Base-by-base conservation (phyloP, 2,888 invertebrate genomes). In the Rhagonycha lutea region DNA sequence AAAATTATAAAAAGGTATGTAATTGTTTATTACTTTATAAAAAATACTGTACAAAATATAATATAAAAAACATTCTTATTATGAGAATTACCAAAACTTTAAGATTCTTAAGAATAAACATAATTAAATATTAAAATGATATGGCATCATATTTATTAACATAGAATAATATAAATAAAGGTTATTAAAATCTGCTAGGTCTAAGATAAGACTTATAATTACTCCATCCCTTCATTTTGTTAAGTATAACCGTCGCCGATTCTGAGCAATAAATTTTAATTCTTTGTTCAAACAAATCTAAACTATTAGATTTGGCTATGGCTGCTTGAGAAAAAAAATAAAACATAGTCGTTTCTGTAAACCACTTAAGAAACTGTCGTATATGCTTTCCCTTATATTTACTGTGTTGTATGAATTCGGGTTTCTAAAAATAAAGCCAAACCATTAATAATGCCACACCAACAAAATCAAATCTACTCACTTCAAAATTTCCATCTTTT, bases 321-420 rank as follows among this genome's bases (percentile, higher is more conserved):
- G 85, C 85, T n/a, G 84, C 89, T 80, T 92, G 91, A 71, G 93
- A 89, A 86, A 94, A 96, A 69, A 93, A 91, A 78, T 92, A 91
- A 86, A 96, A 96, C 94, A 96, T 95, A 1, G 95, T 94, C 0
- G 96, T 96, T 85, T 96, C 95, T 0, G 94, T 92, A 87, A 96
- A 96, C 96, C 96, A 96, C 80, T 95, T 94, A 0, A 96, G 88
- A 86, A 96, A 95, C 82, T 92, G 91, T 79, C 92, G 92, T 60
- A 92, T 90, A 68, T 92, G 92, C 84, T 92, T 92, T 0, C 93
- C 91, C 71, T 80, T 83, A 0, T 89, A 85, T 4, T 91, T 90
- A 79, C 89, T 90, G 73, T 81, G 80, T 81, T 92, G 92, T 32
- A 94, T 90, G 86, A 95, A 95, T 9, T 90, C 87, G 69, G 95